A percentile compares a stretch with the other conserved stretches of the same genome.
These are phyloP conservation scores for Nomada ruficornis DNA, from an alignment of 2,888 invertebrate genomes.

Conservation along the genomic window DNA sequence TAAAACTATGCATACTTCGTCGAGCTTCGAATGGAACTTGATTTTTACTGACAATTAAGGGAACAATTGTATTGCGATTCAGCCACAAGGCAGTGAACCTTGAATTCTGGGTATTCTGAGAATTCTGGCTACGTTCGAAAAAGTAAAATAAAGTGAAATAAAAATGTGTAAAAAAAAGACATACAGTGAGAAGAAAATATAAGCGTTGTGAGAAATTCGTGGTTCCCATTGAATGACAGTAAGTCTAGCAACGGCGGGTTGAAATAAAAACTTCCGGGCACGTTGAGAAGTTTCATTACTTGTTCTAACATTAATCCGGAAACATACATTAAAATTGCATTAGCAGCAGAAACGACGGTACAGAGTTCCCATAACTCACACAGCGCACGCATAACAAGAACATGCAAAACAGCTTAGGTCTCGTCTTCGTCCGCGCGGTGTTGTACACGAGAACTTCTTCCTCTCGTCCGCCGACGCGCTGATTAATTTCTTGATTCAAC, in stretches of 20 bases:
- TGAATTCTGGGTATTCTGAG: not conserved
- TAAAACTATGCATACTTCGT: not conserved
- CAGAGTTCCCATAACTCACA: slow-evolving; percentile 55
- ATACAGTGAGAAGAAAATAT: not conserved
- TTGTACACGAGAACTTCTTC: slow-evolving; percentile 18
- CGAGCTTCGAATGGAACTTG: not conserved
- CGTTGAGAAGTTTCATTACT: slow-evolving; percentile 66
- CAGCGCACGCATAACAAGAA: slow-evolving; percentile 51
- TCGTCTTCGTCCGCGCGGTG: slow-evolving; percentile 46
- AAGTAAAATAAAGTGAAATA: not conserved
- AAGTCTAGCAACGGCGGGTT: slow-evolving; percentile 6
- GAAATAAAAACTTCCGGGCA: slow-evolving; percentile 44
- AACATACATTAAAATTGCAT: slow-evolving; percentile 69
- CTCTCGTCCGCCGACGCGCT: slow-evolving; percentile 9
- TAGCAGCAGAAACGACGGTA: slow-evolving; percentile 57
- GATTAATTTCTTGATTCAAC: slow-evolving; percentile 59
- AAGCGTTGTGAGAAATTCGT: too few relatives aligned
- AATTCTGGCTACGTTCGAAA: too few relatives aligned
- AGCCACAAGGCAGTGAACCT: not conserved
- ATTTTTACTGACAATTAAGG: slow-evolving; percentile 13
- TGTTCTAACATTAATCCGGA: slow-evolving; percentile 54
- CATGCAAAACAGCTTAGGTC: slow-evolving; percentile 52
- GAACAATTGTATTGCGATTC: slow-evolving; percentile 5
- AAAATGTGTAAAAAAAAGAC: not conserved
- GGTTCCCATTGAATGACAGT: not conserved